A percentile compares a stretch with the other conserved stretches of the same genome.
Evolutionary conservation across 1,140 invertebrate species (phyloP).

Genomic region (Dryas iulia): DNA sequence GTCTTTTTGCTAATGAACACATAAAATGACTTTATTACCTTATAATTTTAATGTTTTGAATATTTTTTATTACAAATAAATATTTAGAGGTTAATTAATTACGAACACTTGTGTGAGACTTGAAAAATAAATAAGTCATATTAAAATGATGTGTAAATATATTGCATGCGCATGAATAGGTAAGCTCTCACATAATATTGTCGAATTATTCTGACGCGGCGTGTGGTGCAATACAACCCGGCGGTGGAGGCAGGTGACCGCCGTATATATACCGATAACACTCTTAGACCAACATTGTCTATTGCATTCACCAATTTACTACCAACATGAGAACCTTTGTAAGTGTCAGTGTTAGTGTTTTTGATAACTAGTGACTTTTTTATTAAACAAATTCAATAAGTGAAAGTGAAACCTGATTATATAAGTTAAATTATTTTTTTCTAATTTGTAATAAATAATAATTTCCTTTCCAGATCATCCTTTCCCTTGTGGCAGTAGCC

Average conservation of each 20-base stretch:
- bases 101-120: not conserved
- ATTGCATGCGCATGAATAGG: conserved; percentile 33
- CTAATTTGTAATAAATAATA: not conserved
- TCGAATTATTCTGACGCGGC: conserved; percentile 62
- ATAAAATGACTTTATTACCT: too few relatives aligned
- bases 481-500: conserved; percentile 66
- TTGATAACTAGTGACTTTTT: conserved; percentile 1
- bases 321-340: conserved; percentile 74
- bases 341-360: conserved; percentile 64
- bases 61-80: too few relatives aligned
- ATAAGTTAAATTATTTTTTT: not conserved
- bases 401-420: too few relatives aligned
- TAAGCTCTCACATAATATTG: conserved; percentile 49
- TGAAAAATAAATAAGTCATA: conserved; percentile 12
- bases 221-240: conserved; percentile 67
- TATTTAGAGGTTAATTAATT: not conserved
- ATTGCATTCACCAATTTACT: conserved; percentile 65
- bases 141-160: conserved; percentile 31
- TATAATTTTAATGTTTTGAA: too few relatives aligned
- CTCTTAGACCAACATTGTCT: conserved; percentile 71
- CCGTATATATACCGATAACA: conserved; percentile 73
- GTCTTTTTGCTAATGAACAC: too few relatives aligned
- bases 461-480: conserved; percentile 60
- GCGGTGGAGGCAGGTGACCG: conserved; percentile 62
- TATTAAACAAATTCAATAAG: not conserved